Base-by-base conservation (phyloP, 2,888 invertebrate species). In the Epirrhoe alternata region DNA sequence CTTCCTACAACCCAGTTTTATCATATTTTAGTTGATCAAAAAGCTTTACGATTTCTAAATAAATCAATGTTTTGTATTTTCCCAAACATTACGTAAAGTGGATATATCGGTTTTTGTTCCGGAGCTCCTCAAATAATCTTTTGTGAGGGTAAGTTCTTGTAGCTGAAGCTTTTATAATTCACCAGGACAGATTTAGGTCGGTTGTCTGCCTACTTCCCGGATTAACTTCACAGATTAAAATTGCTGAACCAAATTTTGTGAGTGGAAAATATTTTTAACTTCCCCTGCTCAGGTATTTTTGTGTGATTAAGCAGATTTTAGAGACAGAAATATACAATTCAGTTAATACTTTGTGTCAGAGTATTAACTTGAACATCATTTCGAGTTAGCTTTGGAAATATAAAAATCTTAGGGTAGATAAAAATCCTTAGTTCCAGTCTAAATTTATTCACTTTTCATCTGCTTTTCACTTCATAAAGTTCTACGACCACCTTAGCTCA, bases 201-300 rank as follows among this genome's bases (percentile, higher is more conserved):
- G 64, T 65, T 68, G 61, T 61, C 60, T 49, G 47, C 71, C 61
- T 55, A 57, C 70, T 72, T 68, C 58, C 69, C 57, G 68, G 73
- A 73, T 74, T 73, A 75, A 63, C 71, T 71, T 57, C 63, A 65
- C 42, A 66, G 73, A 75, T 75, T 75, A 70, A 73, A 72, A 71
- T 50, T 58, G 59, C 50, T 54, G 50, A 56, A 61, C 45, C 64
- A 47, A 66, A 68, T 63, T 70, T 69, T 56, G 67, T 61, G 52
- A 30, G 45, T 31, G 45, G 52, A 54, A 55, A 61, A 59, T 59
- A 49, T 62, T 51, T 57, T 53, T 12, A 47, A 47, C 14, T 16
- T 47, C 10, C 42, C n/a, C 4, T 7, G 47, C 47, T 16, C 47
- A 47, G 47, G 47, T 47, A 47, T 31, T 53, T 50, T 30, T 45